A percentile compares a stretch with the other conserved stretches of the same genome.
Evolutionary conservation across 2,113 vertebrate species (phyloP).

Genomic region (Megatriorchis doriae): DNA sequence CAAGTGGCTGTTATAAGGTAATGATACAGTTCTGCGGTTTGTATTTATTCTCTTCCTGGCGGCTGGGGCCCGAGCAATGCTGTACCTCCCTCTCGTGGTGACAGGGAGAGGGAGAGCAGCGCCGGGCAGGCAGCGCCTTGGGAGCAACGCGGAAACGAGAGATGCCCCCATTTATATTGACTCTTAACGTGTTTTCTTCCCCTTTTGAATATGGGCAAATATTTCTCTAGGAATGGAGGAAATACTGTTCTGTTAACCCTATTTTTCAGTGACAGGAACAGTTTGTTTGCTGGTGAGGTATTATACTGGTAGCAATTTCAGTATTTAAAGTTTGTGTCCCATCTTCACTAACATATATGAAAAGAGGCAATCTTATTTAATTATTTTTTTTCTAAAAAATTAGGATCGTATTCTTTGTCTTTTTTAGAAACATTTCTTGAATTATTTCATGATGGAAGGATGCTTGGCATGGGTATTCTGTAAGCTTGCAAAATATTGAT

Average conservation of each 20-base stretch:
- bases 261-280: neutral
- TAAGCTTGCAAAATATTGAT: neutral
- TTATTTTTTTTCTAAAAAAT: neutral
- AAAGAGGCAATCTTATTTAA: neutral
- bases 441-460: neutral
- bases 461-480: neutral
- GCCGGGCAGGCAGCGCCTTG: neutral
- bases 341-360: neutral
- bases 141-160: rapidly evolving
- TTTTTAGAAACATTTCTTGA: neutral
- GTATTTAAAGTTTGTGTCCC: neutral
- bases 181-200: rapidly evolving
- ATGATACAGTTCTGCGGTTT: neutral
- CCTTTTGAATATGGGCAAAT: rapidly evolving
- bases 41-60: no score
- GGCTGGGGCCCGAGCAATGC: neutral
- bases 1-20: neutral
- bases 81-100: conserved; percentile 20
- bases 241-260: rapidly evolving
- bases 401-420: rapidly evolving
- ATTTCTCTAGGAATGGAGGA: neutral
- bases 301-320: no score
- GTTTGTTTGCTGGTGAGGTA: neutral
- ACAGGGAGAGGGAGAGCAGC: neutral
- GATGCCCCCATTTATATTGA: rapidly evolving